Conservation (phyloP, 2,888 invertebrate species). For the Micoletzkya japonica region DNA sequence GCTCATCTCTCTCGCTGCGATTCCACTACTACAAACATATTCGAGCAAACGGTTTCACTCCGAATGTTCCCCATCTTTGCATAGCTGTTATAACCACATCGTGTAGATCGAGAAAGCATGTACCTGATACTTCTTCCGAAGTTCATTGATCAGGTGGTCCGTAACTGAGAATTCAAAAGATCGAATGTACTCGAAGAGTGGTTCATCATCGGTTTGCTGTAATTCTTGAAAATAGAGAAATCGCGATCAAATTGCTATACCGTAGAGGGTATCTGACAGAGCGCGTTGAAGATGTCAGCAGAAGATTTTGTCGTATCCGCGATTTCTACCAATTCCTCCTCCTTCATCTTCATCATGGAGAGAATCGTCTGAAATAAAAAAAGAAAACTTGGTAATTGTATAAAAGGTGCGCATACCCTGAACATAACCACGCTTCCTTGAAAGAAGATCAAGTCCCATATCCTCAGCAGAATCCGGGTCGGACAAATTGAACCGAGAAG, state of each 20-base stretch:
- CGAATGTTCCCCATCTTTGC: background rate
- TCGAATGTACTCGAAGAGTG: constrained; percentile 57
- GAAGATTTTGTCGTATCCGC: constrained; percentile 76
- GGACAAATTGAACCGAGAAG: constrained; percentile 94
- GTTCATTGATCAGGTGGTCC: constrained; percentile 49
- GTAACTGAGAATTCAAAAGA: constrained; percentile 62
- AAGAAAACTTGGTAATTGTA: background rate
- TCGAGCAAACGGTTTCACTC: background rate
- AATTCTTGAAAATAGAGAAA: constrained; percentile 16
- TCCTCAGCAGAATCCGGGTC: constrained; percentile 85
- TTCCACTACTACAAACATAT: background rate
- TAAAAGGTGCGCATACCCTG: constrained; percentile 64
- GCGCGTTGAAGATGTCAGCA: constrained; percentile 93
- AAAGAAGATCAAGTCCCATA: constrained; percentile 96
- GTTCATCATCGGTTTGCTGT: constrained; percentile 46
- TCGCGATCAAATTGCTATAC: constrained; percentile 14
- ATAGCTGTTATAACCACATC: no score
- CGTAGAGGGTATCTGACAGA: constrained; percentile 83
- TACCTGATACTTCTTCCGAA: constrained; percentile 58
- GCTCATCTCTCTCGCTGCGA: background rate
- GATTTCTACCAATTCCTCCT: constrained; percentile 79
- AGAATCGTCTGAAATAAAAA: constrained; percentile 48
- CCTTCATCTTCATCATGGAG: constrained; percentile 68
- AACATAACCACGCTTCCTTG: constrained; percentile 93
- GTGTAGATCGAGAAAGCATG: background rate